Evolutionary conservation across 2,888 invertebrate genomes (phyloP).

Genomic region (Dolichopus griseipennis): DNA sequence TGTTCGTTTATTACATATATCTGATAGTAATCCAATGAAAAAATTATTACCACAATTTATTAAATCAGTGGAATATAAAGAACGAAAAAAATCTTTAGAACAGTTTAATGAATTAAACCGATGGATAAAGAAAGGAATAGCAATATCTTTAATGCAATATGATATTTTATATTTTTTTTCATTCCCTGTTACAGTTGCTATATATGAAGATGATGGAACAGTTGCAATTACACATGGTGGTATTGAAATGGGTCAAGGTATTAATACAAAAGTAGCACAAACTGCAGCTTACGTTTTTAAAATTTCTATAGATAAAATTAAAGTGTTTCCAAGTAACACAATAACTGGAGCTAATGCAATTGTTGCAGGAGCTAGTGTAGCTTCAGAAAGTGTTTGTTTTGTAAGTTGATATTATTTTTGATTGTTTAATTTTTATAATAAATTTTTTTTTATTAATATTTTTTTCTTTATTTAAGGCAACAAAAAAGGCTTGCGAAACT

Average conservation of each 20-base stretch:
- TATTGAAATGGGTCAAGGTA: conserved; percentile 65
- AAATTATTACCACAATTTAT: conserved; percentile 18
- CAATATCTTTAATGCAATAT: conserved; percentile 57
- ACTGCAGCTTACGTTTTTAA: conserved; percentile 60
- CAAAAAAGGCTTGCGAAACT: conserved; percentile 52
- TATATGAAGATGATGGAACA: conserved; percentile 59
- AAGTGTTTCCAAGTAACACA: conserved; percentile 52
- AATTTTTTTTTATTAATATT: conserved; percentile 25
- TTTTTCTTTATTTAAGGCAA: conserved; percentile 50
- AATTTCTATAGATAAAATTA: conserved; percentile 54
- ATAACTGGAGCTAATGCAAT: conserved; percentile 53
- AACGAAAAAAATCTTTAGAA: conserved; percentile 46
- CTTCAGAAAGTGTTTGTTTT: conserved; percentile 54
- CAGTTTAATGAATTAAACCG: conserved; percentile 56
- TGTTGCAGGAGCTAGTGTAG: conserved; percentile 56
- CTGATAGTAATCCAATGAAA: conserved; percentile 18
- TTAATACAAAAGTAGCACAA: conserved; percentile 61
- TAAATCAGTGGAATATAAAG: conserved; percentile 43
- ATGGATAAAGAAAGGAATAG: conserved; percentile 65
- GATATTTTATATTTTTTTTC: conserved; percentile 44
- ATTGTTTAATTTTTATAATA: no score
- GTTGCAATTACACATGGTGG: conserved; percentile 59
- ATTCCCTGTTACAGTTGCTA: conserved; percentile 50
- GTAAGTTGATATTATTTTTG: conserved; percentile 27
- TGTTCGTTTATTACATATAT: conserved; percentile 51